Evolutionary conservation across 2,113 vertebrate species (phyloP).

Genomic region (Myrmophylax atrothorax): DNA sequence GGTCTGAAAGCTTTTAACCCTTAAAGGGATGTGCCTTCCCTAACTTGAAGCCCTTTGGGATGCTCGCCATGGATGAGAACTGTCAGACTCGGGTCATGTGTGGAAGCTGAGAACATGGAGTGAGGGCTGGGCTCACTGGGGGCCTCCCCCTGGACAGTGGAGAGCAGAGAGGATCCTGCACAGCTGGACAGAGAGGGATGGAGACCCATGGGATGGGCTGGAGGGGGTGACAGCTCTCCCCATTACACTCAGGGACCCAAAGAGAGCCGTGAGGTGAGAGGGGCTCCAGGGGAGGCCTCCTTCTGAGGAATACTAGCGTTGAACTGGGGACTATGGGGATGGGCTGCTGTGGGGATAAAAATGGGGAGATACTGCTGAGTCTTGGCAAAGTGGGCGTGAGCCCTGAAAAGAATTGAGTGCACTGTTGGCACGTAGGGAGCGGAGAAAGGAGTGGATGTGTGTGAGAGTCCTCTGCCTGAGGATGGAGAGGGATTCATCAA

Average conservation of each 20-base stretch:
- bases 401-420: neutral
- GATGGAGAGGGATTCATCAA: neutral
- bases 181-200: neutral
- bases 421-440: fast-evolving
- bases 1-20: conserved; percentile 20
- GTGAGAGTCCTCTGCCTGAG: neutral
- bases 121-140: neutral
- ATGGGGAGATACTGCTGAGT: neutral
- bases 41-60: neutral
- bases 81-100: neutral
- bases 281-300: neutral
- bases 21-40: neutral
- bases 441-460: neutral
- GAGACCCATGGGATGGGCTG: neutral
- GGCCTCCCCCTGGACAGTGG: fast-evolving
- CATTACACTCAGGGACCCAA: neutral
- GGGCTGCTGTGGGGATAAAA: neutral
- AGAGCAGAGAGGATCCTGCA: neutral
- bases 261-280: neutral
- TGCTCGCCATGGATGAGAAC: neutral
- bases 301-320: fast-evolving
- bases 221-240: neutral
- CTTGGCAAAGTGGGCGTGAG: neutral
- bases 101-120: neutral
- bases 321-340: neutral